These are phyloP conservation scores for Lysandra bellargus DNA, from an alignment of 2,888 invertebrate genomes.

Conservation along the genomic window DNA sequence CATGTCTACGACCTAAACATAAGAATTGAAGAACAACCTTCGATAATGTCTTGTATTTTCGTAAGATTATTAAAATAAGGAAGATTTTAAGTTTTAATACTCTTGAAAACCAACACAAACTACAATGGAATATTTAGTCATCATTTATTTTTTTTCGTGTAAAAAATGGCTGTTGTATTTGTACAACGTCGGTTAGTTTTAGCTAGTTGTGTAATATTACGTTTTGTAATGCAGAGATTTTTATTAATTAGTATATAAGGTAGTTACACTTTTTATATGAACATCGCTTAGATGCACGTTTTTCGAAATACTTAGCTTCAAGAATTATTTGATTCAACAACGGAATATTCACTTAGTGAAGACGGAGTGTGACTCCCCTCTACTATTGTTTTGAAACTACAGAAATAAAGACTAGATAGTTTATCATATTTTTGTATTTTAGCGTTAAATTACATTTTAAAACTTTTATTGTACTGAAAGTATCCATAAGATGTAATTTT, in stretches of 20 bases:
- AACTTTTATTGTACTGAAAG: background rate
- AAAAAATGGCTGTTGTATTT: background rate
- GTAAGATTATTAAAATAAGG: background rate
- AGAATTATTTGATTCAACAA: background rate
- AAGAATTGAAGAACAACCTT: background rate
- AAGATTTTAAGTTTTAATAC: background rate
- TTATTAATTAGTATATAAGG: constrained; percentile 33
- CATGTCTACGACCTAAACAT: background rate
- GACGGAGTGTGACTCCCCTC: background rate
- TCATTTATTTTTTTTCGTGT: constrained; percentile 24
- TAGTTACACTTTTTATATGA: constrained; percentile 28
- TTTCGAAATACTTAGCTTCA: constrained; percentile 1
- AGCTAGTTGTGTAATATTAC: constrained; percentile 41
- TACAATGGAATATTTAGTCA: background rate
- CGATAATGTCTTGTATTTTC: background rate
- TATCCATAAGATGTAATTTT: constrained; percentile 1
- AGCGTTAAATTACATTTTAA: constrained; percentile 7
- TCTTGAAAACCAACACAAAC: background rate
- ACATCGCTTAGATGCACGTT: constrained; percentile 23
- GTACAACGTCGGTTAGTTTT: constrained; percentile 36
- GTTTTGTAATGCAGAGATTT: constrained; percentile 40
- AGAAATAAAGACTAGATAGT: background rate
- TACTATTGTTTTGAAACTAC: constrained; percentile 8
- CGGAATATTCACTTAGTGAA: background rate
- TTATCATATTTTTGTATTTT: constrained; percentile 17